Conservation (phyloP, 2,888 invertebrate genomes). For the Stegana nigrithorax region DNA sequence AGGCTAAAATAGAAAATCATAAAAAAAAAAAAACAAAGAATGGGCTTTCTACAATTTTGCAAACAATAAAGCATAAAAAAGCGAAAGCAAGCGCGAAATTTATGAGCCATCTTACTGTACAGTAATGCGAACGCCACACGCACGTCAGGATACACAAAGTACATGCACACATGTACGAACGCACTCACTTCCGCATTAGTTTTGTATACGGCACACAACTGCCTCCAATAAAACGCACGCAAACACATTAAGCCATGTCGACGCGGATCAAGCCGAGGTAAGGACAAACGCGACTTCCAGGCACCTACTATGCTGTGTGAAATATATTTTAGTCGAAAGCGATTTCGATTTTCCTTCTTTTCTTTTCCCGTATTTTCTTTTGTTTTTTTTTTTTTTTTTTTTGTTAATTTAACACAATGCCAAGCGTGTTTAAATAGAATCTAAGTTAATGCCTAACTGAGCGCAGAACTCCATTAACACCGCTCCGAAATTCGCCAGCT, state of each 20-base stretch:
- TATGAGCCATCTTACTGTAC: conserved; percentile 56
- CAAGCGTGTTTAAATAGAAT: too few relatives aligned
- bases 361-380: too few relatives aligned
- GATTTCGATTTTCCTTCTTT: too few relatives aligned
- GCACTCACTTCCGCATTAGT: conserved; percentile 4
- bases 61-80: conserved; percentile 34
- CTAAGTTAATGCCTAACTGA: too few relatives aligned
- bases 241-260: conserved; percentile 46
- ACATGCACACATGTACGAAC: neutral
- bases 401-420: too few relatives aligned
- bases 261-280: conserved; percentile 18
- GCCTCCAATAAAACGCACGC: conserved; percentile 56
- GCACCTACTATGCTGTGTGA: neutral
- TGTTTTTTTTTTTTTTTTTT: neutral
- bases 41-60: neutral
- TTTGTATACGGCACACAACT: neutral
- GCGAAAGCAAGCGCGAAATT: conserved; percentile 50
- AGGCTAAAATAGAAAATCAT: conserved; percentile 19
- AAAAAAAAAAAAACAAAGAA: conserved; percentile 10
- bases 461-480: too few relatives aligned
- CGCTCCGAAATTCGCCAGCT: too few relatives aligned
- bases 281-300: too few relatives aligned
- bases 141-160: conserved; percentile 37
- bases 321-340: too few relatives aligned
- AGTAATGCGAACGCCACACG: too few relatives aligned